Evolutionary conservation across 1,140 invertebrate species (phyloP).

Genomic region (Sarcophaga peregrina): DNA sequence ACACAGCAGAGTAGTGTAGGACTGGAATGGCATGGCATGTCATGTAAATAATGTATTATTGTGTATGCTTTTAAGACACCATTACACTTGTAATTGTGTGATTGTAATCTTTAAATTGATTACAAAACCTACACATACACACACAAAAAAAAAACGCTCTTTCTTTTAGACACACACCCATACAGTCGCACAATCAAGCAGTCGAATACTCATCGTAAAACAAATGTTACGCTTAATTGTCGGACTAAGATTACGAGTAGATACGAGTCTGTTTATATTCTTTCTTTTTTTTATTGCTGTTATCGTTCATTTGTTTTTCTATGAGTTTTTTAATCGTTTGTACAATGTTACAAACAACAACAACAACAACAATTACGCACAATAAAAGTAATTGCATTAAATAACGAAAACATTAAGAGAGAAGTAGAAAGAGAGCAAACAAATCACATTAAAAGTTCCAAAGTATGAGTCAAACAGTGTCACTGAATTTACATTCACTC

Average conservation of each 20-base stretch:
- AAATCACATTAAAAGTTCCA: no score
- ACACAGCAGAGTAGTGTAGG: no score
- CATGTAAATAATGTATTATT: slow-evolving; percentile 23
- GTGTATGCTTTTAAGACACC: slow-evolving; percentile 6
- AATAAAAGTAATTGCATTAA: slow-evolving; percentile 16
- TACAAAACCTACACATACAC: neutral
- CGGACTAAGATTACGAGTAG: neutral
- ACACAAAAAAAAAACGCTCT: neutral
- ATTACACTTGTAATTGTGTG: slow-evolving; percentile 20
- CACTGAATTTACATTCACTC: no score
- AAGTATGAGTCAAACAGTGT: no score
- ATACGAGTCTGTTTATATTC: neutral
- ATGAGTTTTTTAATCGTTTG: neutral
- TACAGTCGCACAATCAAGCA: neutral
- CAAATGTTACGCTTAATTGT: slow-evolving; percentile 24
- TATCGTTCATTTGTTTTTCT: no score
- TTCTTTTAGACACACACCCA: neutral
- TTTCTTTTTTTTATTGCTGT: neutral
- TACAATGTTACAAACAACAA: neutral
- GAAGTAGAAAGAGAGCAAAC: neutral
- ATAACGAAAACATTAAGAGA: neutral
- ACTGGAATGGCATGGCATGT: neutral
- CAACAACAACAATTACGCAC: slow-evolving; percentile 10
- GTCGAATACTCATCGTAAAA: neutral
- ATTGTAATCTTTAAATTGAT: slow-evolving; percentile 27